A percentile compares a stretch with the other conserved stretches of the same genome.
phyloP scores from a whole-genome alignment of 2,797 vertebrate genomes.

The Hydrophis major region DNA sequence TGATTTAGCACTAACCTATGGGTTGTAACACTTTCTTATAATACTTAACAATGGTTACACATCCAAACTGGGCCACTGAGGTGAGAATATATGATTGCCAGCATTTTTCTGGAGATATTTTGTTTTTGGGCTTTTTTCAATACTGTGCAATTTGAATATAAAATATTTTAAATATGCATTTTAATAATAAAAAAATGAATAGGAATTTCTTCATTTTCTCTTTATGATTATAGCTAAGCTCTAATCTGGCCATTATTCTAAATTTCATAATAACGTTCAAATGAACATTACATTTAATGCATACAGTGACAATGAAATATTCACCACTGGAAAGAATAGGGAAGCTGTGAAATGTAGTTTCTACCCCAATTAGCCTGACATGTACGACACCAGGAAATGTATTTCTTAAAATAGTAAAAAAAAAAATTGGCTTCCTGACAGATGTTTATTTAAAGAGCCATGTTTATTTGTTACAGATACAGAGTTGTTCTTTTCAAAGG shows the following conservation, averaged over 20 bases:
- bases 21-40: neutral
- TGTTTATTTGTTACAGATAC: neutral
- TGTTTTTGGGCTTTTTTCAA: conserved; percentile 47
- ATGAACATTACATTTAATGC: neutral
- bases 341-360: neutral
- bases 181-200: conserved; percentile 72
- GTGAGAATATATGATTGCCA: conserved; percentile 57
- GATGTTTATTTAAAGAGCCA: neutral
- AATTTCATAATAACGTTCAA: conserved; percentile 8
- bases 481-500: neutral
- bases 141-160: conserved; percentile 64
- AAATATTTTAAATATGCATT: conserved; percentile 71
- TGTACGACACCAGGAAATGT: neutral
- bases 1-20: neutral
- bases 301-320: neutral
- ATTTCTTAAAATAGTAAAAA: neutral
- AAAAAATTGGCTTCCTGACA: neutral
- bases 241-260: conserved; percentile 15
- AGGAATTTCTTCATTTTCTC: conserved; percentile 35
- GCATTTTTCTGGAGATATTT: conserved; percentile 62
- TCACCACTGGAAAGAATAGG: neutral
- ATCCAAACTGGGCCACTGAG: neutral
- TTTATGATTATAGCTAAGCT: conserved; percentile 8
- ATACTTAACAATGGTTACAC: neutral
- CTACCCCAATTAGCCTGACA: neutral